Evolutionary conservation across 2,797 vertebrate genomes (phyloP).

Genomic region (Phylloscopus collybita): DNA sequence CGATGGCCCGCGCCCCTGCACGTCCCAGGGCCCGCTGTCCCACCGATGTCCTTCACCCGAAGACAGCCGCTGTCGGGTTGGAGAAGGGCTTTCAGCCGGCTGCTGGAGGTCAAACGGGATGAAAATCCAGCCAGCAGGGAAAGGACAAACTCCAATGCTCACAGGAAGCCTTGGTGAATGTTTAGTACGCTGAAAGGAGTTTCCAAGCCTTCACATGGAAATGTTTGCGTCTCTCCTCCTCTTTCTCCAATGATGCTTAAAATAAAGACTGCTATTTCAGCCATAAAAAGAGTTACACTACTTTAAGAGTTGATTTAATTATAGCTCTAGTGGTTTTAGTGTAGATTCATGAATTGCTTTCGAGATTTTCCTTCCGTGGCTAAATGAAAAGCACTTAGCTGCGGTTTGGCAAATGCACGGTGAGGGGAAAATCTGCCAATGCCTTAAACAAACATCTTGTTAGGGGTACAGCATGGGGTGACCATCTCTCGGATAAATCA

Average conservation of each 20-base stretch:
- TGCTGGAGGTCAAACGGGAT: background rate
- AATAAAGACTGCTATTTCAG: background rate
- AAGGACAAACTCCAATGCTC: background rate
- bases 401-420: background rate
- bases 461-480: background rate
- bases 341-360: background rate
- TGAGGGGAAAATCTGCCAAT: background rate
- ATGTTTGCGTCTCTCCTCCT: background rate
- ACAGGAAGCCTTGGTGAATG: conserved; percentile 33
- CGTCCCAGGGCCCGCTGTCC: background rate
- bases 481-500: background rate
- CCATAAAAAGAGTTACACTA: background rate
- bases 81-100: background rate
- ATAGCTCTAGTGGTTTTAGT: background rate
- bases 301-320: conserved; percentile 5
- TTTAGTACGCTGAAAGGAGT: background rate
- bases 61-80: background rate
- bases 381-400: background rate
- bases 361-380: background rate
- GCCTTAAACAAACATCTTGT: background rate
- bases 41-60: background rate
- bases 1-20: background rate
- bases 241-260: background rate
- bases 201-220: background rate
- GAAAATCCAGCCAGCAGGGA: background rate